Evolutionary conservation across 2,888 invertebrate genomes (phyloP).

Genomic region (Mythimna lalbum): DNA sequence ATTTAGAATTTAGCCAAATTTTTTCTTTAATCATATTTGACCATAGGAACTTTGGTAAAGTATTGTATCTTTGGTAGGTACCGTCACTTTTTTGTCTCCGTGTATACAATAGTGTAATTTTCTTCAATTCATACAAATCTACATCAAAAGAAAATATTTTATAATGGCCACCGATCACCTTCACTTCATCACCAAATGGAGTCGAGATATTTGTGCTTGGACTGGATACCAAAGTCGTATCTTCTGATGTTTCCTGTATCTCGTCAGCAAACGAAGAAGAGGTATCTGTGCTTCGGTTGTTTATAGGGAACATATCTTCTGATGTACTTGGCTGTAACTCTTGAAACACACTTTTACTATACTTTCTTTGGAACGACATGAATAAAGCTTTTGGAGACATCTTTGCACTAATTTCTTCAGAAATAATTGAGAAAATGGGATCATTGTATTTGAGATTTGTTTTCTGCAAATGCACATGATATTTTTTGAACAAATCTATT

Average conservation of each 20-base stretch:
- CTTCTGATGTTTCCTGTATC: background rate
- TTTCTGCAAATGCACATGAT: too few relatives aligned
- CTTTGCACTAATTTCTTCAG: conserved; percentile 1
- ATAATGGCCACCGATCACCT: background rate
- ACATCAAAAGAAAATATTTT: background rate
- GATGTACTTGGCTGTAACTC: background rate
- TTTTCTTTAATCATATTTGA: background rate
- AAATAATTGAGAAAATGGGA: background rate
- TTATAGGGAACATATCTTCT: background rate
- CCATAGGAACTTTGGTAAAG: background rate
- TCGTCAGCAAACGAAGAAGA: background rate
- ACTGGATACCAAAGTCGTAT: background rate
- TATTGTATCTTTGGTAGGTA: background rate
- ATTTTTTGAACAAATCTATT: too few relatives aligned
- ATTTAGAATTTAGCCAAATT: conserved; percentile 6
- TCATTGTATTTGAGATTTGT: background rate
- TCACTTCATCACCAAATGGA: background rate
- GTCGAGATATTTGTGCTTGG: background rate
- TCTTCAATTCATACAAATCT: background rate
- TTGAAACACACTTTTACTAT: background rate
- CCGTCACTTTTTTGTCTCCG: background rate
- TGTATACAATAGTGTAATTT: background rate
- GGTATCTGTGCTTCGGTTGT: background rate
- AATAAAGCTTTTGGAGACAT: background rate
- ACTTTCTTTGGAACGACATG: background rate